These are phyloP conservation scores for Aphidius colemani DNA, from an alignment of 2,888 invertebrate species.

Conservation along the genomic window DNA sequence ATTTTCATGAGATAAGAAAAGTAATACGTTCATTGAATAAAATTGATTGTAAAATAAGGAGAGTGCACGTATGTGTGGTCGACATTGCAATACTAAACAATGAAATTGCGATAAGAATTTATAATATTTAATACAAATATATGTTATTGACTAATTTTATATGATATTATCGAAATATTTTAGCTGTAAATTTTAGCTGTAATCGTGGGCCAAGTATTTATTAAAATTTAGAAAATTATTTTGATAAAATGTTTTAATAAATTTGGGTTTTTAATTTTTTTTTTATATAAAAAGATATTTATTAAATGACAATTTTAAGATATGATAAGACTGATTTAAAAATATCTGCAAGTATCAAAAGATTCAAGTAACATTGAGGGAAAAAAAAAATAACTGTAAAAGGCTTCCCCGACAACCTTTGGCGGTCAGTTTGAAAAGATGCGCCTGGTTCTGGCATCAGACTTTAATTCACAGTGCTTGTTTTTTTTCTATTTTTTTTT, in stretches of 20 bases:
- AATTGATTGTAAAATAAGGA: no score
- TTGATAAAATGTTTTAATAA: no score
- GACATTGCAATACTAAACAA: background rate
- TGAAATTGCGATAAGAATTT: no score
- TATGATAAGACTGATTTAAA: constrained; percentile 3
- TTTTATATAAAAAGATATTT: background rate
- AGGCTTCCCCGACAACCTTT: constrained; percentile 13
- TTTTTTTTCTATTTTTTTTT: constrained; percentile 23
- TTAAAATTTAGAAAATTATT: no score
- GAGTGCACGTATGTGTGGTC: background rate
- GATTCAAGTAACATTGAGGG: constrained; percentile 2
- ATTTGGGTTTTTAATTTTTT: no score
- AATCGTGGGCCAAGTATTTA: no score
- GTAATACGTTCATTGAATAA: no score
- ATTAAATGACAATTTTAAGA: background rate
- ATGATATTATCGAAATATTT: no score
- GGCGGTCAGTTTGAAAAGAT: constrained; percentile 27
- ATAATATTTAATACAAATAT: no score
- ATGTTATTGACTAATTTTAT: no score
- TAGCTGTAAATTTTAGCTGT: no score
- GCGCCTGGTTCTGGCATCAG: constrained; percentile 28
- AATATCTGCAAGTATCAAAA: constrained; percentile 27
- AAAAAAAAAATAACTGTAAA: constrained; percentile 9
- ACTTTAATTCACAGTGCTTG: constrained; percentile 36
- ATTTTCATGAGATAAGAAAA: no score